Evolutionary conservation across 53 echinoderm and acorn worm genomes (phyloP).

Genomic region (Echinarachnius parma): DNA sequence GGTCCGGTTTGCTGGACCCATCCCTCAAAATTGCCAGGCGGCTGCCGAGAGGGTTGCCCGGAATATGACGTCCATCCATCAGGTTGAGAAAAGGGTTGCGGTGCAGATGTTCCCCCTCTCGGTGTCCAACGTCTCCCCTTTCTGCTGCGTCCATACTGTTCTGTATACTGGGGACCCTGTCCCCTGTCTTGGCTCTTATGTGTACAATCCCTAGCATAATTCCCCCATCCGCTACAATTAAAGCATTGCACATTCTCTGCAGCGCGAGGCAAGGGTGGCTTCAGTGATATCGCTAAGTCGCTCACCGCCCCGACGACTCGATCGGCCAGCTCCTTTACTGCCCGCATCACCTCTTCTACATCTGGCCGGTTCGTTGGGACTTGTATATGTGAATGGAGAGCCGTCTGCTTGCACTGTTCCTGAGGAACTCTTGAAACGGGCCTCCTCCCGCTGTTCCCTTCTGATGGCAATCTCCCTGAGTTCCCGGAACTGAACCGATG

Average conservation of each 20-base stretch:
- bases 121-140: too few relatives aligned
- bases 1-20: too few relatives aligned
- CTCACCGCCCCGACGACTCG: conserved; percentile 8
- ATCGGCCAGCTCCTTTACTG: background rate
- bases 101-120: too few relatives aligned
- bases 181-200: background rate
- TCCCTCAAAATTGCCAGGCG: too few relatives aligned
- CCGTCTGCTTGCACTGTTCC: background rate
- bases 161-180: too few relatives aligned
- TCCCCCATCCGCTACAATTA: background rate
- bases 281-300: background rate
- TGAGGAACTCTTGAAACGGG: background rate
- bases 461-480: conserved; percentile 25
- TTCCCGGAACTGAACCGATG: conserved; percentile 22
- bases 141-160: too few relatives aligned
- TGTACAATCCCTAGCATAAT: conserved; percentile 20
- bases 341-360: background rate
- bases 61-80: too few relatives aligned
- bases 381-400: conserved; percentile 9
- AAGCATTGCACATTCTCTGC: conserved; percentile 8
- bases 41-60: too few relatives aligned
- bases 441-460: conserved; percentile 39
- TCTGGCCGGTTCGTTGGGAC: background rate
- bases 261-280: conserved; percentile 1
- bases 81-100: too few relatives aligned